A percentile compares a stretch with the other conserved stretches of the same genome.
phyloP scores from a whole-genome alignment of 2,113 vertebrate genomes.

The Peromyscus leucopus region DNA sequence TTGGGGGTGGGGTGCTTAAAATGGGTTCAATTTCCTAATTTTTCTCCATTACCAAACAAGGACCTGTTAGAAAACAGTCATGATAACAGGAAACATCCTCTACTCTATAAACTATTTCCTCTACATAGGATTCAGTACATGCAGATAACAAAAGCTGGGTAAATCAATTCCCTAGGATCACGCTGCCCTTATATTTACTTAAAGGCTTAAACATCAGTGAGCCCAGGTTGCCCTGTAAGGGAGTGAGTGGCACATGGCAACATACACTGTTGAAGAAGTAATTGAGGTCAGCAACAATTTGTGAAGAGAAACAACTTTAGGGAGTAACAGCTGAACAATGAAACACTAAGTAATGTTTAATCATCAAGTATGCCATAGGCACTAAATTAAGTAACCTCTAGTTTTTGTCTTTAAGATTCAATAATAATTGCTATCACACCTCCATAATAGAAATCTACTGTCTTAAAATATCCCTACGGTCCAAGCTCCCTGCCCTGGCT shows the following conservation, averaged over 20 bases:
- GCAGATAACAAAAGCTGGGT: slow-evolving; percentile 14
- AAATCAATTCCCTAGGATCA: slow-evolving; percentile 28
- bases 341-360: background rate
- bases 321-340: slow-evolving; percentile 2
- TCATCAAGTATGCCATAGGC: background rate
- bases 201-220: slow-evolving; percentile 37
- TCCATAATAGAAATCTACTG: background rate
- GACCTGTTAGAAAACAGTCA: slow-evolving; percentile 1
- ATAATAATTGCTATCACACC: background rate
- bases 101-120: slow-evolving; percentile 12
- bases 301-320: background rate
- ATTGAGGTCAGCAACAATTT: background rate
- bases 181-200: background rate
- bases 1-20: background rate
- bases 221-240: background rate
- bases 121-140: slow-evolving; percentile 4
- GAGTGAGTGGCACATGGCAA: background rate
- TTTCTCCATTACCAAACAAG: background rate
- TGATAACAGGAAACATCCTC: background rate
- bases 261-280: slow-evolving; percentile 1
- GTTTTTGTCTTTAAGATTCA: slow-evolving; percentile 22
- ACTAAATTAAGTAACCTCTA: background rate
- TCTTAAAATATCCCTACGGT: background rate
- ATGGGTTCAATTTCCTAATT: slow-evolving; percentile 10
- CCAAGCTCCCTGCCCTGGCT: background rate